Base-by-base conservation (phyloP, 64 coral and sea anemone species). In the Astreopora myriophthalma region DNA sequence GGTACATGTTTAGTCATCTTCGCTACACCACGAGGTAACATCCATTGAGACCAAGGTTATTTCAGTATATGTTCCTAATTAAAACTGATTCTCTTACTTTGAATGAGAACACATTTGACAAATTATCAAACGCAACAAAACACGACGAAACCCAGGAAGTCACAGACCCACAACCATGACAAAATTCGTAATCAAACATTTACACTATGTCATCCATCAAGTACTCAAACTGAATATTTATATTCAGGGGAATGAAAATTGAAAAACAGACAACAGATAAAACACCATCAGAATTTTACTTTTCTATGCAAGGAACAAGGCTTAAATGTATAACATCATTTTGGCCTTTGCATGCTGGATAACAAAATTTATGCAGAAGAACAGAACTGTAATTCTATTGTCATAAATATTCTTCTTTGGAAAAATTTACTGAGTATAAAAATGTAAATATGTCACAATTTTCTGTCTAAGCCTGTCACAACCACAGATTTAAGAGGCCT, bases 141-240 rank as follows among this genome's bases (percentile, higher is more conserved):
- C n/a, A n/a, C n/a, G n/a, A 51, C 11, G 27, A 17, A 78, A 51
- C 22, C 30, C 75, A 78, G 75, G 75, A 78, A 78, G 75, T 51
- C n/a, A 30, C 5, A 16, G 27, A 30, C 6, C 8, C 28, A 61
- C 34, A 60, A 60, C 19, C 31, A 61, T 34, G 48, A 79, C 8
- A 5, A 26, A 79, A 55, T 79, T 57, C 27, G 19, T 29, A 27
- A 57, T 57, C 26, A 80, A 5, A 60, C 11, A n/a, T 76, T 28
- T 33, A 33, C 19, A 33, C 11, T 61, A 0, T 34, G 48, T 34
- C 46, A 80, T 5, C 49, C 28, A 7, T 25, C 7, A 48, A 76
- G 37, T 76, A 48, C 9, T 48, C 46, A 48, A 76, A 48, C n/a
- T 74, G 71, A 36, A 74, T 74, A 74, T 74, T 74, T 74, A 39